Base-by-base conservation (phyloP, 30 jellyfish, hydroid and myxozoan species). In the Aurelia sp. region DNA sequence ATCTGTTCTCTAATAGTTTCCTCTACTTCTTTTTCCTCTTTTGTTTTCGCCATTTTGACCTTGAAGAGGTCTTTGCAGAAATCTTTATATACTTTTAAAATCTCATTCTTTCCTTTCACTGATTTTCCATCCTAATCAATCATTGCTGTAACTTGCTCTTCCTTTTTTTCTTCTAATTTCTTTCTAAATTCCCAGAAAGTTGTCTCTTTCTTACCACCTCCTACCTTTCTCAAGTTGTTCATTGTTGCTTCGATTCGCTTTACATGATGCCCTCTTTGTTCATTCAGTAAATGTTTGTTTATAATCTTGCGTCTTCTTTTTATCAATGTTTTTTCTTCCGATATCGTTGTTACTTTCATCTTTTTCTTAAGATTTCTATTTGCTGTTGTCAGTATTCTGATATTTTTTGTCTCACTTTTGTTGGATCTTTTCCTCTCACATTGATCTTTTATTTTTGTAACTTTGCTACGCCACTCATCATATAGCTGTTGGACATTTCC, bases 171-270 rank as follows among this genome's bases (percentile, higher is more conserved):
- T 79, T 62, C 81, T 47, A 79, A 40, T 27, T 79, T 79, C 81
- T 71, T 41, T 6, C 65, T 79, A 60, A 79, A 79, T 23, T 79
- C 81, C 89, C 89, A 27, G 33, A 27, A 27, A 27, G 33, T 27
- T 27, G 33, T 27, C 33, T 27, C 33, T 27, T 27, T 27, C 33
- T 0, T 27, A 27, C 33, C 33, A 27, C 33, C 33, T 27, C 33
- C 33, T 27, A 27, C 33, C 33, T 27, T 27, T 27, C 33, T 27
- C 33, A 27, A 27, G 33, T 27, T 27, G 33, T 27, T 27, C 33
- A 27, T 71, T 13, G 73, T 66, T 19, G 57, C 63, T 59, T 58
- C 63, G 1, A 76, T 59, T 76, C 21, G 27, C 20, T 37, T 55
- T 59, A 31, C 71, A 76, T 79, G n/a, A 7, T 35, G 40, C 27